Percentiles rank a stretch among this genome's conserved stretches.
Evolutionary conservation across 2,888 invertebrate genomes (phyloP).

Genomic region (Stenichneumon culpator): DNA sequence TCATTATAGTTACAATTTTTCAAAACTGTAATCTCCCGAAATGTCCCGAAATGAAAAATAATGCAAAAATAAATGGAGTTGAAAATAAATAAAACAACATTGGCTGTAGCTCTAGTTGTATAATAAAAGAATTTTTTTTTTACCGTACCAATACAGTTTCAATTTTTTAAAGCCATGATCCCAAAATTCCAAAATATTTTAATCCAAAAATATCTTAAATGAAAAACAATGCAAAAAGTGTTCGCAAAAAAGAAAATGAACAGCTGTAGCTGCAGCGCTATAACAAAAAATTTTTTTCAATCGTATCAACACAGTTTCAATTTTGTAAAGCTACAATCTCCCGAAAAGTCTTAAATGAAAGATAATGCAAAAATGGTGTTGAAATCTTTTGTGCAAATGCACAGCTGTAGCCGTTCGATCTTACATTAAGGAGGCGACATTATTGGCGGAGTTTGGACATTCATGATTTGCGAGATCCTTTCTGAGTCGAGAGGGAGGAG

Average conservation of each 20-base stretch:
- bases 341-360: background rate
- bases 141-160: no score
- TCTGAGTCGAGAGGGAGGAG: background rate
- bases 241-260: background rate
- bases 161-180: no score
- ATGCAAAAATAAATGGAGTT: background rate
- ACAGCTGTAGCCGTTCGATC: background rate
- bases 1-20: no score
- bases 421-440: background rate
- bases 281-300: no score
- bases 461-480: background rate
- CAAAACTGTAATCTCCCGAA: no score
- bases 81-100: no score
- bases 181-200: no score
- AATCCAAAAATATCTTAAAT: no score
- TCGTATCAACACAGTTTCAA: no score
- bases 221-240: background rate
- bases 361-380: background rate
- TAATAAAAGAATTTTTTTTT: background rate
- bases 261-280: background rate
- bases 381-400: background rate
- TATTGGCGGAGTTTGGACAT: background rate
- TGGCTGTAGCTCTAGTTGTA: no score
- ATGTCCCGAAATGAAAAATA: background rate
- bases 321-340: no score